Base-by-base conservation (phyloP, 2,888 invertebrate species). In the Stenurella melanura region DNA sequence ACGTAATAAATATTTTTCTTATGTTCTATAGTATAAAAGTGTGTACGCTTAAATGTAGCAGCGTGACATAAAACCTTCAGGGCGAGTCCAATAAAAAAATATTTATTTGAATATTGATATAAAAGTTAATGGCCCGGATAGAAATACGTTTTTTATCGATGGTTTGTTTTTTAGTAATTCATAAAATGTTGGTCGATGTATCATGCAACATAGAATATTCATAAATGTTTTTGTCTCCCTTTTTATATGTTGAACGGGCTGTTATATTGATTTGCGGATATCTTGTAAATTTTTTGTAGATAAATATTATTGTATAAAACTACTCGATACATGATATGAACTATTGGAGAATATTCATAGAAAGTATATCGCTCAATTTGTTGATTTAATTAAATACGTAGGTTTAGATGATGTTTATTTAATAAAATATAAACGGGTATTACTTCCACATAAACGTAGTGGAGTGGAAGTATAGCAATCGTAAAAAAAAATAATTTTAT, bases 1-100 rank as follows among this genome's bases (percentile, higher is more conserved):
- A 71, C 56, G 67, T 68, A 73, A 75, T 76, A 78, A 78, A 78
- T 76, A 75, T 61, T 69, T 72, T 61, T 67, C n/a, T 61, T 73
- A 74, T 76, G 74, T 54, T 30, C 71, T 69, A 18, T 70, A 75
- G 75, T 71, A 78, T 75, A 38, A 67, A 73, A 75, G 66, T 76
- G 68, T 67, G 17, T 73, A 38, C 56, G 70, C 69, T 64, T 63
- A 61, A 68, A 64, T 69, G 73, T 73, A 68, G 56, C 68, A 69
- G 68, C 71, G 58, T 63, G 69, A 71, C 67, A 68, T 72, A 75
- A 73, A 61, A 42, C 50, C 61, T 42, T 18, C 34, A 21, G 58
- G 56, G 74, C 18, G 69, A 26, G 11, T 56, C 15, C 42, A 56
- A 57, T 50, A 50, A 63, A 73, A 60, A 69, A 57, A 69, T 75